Conservation (phyloP, 2,888 invertebrate species). For the Sturmia bella region DNA sequence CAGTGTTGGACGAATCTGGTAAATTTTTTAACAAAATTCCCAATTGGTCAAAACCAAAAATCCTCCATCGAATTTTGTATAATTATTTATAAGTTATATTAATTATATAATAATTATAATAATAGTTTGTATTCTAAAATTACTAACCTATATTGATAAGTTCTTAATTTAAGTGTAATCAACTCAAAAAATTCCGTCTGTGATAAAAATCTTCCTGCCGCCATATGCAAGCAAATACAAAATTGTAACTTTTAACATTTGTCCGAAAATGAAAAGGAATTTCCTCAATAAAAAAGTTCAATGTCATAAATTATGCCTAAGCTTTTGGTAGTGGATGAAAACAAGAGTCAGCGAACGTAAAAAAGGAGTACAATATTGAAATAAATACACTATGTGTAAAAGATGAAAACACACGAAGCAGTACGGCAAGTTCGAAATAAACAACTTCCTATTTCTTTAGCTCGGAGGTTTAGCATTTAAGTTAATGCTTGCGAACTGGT, state of each 20-base stretch:
- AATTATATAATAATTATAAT: no score
- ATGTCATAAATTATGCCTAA: constrained; percentile 78
- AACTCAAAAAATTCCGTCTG: no score
- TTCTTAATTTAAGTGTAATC: no score
- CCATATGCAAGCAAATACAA: constrained; percentile 40
- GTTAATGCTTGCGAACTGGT: background rate
- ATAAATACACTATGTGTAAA: constrained; percentile 44
- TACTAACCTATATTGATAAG: no score
- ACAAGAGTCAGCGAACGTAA: constrained; percentile 41
- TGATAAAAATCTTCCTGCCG: constrained; percentile 21
- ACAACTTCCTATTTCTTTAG: constrained; percentile 46
- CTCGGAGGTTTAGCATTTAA: background rate
- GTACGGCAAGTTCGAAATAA: constrained; percentile 46
- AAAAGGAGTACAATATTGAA: constrained; percentile 41
- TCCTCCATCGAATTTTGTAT: no score
- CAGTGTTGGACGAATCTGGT: no score
- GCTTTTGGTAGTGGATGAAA: constrained; percentile 52
- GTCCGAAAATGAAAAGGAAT: constrained; percentile 80
- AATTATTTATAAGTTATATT: no score
- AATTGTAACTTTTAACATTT: constrained; percentile 79
- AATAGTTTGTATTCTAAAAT: no score
- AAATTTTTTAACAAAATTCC: no score
- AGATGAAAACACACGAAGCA: constrained; percentile 51
- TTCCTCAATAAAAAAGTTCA: constrained; percentile 82
- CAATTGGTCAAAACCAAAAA: no score